Evolutionary conservation across 2,113 vertebrate species (phyloP), one percentile per base, ranked within the genome.

Genomic region (Agelaius phoeniceus): DNA sequence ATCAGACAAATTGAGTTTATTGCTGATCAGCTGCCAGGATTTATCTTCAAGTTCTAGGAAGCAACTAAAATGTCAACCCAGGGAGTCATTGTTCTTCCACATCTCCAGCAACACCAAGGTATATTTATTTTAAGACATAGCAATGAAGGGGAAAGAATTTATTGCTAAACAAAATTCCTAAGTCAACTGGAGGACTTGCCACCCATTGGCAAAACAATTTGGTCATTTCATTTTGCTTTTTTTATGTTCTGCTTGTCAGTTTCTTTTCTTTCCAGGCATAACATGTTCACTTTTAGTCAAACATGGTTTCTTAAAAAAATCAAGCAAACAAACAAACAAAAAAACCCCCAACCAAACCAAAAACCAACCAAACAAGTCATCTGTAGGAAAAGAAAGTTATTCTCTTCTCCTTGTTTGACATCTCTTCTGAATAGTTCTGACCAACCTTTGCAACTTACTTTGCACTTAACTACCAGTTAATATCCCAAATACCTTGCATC

Each of bases 1-100:
- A 93, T 84, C 84, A 94, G 79, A 85, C 87, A 76, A 92, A 84
- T 49, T 59, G 49, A 84, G 76, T 80, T 94, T 81, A 87, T 92
- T 92, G 77, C 52, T 94, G 90, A 94, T 94, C 85, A 80, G 55
- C 44, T 82, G 39, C 37, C 75, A 89, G 78, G 39, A 87, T 89
- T 93, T 92, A 63, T 90, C 87, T 93, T 86, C 66, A 90, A 63
- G 31, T 93, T 94, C 58, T 75, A 84, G 62, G 51, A 92, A 67
- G 14, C n/a, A 30, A 62, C 65, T 89, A 35, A 84, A 91, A 81
- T 0, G 5, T 65, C 59, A 71, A 1, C 43, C 35, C 28, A 54
- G 52, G 67, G 33, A 77, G 61, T 82, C 65, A 43, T 33, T 74
- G 59, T 52, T 87, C 83, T 81, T 65, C 61, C 49, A n/a, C 19